phyloP scores from a whole-genome alignment of 1,140 invertebrate species.

The Drosophila littoralis region DNA sequence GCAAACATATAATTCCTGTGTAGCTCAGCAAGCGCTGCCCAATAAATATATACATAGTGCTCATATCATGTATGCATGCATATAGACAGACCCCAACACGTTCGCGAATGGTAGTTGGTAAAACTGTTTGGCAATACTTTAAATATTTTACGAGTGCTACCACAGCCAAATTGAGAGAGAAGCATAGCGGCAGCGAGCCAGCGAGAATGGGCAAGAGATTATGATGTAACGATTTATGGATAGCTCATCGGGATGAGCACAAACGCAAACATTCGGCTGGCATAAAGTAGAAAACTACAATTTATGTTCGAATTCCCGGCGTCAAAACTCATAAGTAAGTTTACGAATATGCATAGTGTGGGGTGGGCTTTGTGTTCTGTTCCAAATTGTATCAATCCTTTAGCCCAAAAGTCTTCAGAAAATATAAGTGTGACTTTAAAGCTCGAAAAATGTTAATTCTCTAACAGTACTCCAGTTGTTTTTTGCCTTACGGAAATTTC shows the following conservation, averaged over 20 bases:
- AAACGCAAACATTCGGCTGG: conserved; percentile 48
- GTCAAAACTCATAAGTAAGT: conserved; percentile 7
- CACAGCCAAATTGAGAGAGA: not conserved
- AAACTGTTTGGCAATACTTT: conserved; percentile 68
- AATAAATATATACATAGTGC: conserved; percentile 47
- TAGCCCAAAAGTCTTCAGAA: not conserved
- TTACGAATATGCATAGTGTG: conserved; percentile 8
- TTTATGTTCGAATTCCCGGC: conserved; percentile 35
- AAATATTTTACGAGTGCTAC: conserved; percentile 54
- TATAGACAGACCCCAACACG: conserved; percentile 16
- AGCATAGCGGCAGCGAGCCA: not conserved
- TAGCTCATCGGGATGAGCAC: conserved; percentile 53
- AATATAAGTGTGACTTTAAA: not conserved
- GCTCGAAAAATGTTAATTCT: not conserved
- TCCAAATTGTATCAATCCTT: not conserved
- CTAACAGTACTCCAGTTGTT: not conserved
- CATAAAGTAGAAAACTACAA: conserved; percentile 44
- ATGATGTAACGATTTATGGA: conserved; percentile 64
- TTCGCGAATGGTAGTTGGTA: conserved; percentile 29
- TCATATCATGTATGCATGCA: conserved; percentile 5
- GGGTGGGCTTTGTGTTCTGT: not conserved
- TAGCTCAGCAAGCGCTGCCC: conserved; percentile 22
- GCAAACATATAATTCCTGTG: conserved; percentile 60
- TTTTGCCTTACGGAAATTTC: not conserved
- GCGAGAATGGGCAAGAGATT: conserved; percentile 12